Evolutionary conservation across 2,888 invertebrate species (phyloP).

Genomic region (Chydorus sphaericus): DNA sequence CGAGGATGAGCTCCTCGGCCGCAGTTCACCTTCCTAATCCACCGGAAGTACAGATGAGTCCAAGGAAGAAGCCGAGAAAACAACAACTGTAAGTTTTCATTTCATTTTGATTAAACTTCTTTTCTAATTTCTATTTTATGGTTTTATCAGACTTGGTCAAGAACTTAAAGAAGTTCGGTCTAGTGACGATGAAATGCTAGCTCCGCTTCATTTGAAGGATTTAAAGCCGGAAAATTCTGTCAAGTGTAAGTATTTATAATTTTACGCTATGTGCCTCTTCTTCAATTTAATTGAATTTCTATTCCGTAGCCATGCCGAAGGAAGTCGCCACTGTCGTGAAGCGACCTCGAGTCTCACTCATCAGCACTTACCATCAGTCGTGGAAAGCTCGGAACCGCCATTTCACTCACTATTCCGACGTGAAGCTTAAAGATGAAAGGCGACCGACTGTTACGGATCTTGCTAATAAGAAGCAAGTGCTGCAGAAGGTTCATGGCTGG

Average conservation of each 20-base stretch:
- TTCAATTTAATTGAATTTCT: no score
- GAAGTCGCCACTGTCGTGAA: constrained; percentile 22
- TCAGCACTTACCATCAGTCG: constrained; percentile 48
- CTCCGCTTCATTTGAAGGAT: background rate
- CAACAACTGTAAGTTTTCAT: constrained; percentile 56
- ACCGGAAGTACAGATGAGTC: constrained; percentile 40
- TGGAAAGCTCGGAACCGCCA: constrained; percentile 63
- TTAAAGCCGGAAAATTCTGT: constrained; percentile 1
- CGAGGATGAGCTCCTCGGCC: constrained; percentile 19
- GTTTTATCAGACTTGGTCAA: constrained; percentile 36
- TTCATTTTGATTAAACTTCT: background rate
- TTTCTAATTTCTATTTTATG: no score
- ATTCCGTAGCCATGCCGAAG: constrained; percentile 16
- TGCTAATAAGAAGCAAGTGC: constrained; percentile 71
- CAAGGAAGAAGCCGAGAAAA: constrained; percentile 82
- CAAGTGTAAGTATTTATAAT: background rate
- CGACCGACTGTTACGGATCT: constrained; percentile 73
- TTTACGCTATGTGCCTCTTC: background rate
- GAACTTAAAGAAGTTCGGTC: constrained; percentile 37
- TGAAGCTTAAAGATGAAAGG: constrained; percentile 73
- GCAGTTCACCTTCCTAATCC: constrained; percentile 4
- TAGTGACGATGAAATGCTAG: constrained; percentile 36
- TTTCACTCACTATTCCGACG: constrained; percentile 60
- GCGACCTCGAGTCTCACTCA: constrained; percentile 35
- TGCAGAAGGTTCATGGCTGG: constrained; percentile 85